phyloP scores from a whole-genome alignment of 2,888 invertebrate species.

The Dynastes grantii region DNA sequence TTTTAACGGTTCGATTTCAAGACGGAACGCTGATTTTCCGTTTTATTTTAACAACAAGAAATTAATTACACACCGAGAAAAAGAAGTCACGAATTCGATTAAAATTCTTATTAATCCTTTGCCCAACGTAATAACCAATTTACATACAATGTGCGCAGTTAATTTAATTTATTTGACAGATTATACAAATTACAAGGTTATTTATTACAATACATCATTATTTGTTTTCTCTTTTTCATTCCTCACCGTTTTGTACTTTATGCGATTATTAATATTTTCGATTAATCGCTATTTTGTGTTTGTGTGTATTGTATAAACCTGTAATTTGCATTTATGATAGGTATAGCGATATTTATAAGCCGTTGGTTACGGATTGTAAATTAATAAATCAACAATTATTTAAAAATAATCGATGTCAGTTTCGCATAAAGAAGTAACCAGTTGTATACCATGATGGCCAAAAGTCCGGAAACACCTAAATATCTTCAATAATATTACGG shows the following conservation, averaged over 20 bases:
- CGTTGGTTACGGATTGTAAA: conserved; percentile 6
- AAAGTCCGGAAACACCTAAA: too few species aligned
- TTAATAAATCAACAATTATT: conserved; percentile 5
- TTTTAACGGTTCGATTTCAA: conserved; percentile 4
- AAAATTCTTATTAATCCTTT: conserved; percentile 36
- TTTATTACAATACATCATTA: conserved; percentile 16
- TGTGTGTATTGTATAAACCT: neutral
- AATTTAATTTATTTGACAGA: conserved; percentile 38
- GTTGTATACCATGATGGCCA: too few species aligned
- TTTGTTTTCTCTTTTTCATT: conserved; percentile 5
- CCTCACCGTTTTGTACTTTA: neutral
- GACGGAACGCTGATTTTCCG: conserved; percentile 9
- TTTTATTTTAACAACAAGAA: conserved; percentile 35
- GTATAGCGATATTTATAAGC: neutral
- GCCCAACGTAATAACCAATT: conserved; percentile 25
- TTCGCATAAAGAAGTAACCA: neutral
- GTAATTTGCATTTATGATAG: conserved; percentile 9
- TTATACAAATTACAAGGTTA: conserved; percentile 38
- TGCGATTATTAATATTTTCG: conserved; percentile 14
- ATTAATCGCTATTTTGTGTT: conserved; percentile 1
- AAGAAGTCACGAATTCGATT: conserved; percentile 42
- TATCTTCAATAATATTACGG: too few species aligned
- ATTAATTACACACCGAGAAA: conserved; percentile 33
- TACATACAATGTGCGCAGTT: conserved; percentile 39
- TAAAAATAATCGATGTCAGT: neutral